Evolutionary conservation across 1,140 invertebrate species (phyloP).

Genomic region (Brachionus angularis): DNA sequence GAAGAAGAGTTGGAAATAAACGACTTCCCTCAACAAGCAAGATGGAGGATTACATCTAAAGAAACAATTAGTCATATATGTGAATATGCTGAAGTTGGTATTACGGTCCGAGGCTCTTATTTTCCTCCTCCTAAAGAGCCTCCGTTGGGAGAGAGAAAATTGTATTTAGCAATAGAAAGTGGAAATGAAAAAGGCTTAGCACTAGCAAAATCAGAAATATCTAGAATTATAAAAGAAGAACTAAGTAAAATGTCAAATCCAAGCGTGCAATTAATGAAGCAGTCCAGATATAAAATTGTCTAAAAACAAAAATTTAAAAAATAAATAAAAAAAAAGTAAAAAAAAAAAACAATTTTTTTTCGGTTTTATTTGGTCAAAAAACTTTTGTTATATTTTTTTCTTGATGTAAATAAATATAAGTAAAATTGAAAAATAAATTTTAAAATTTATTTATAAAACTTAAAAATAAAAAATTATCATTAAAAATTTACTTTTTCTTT

Average conservation of each 20-base stretch:
- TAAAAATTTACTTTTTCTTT: too few species aligned
- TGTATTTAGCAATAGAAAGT: conserved; percentile 97
- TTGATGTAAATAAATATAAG: too few species aligned
- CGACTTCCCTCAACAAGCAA: conserved; percentile 96
- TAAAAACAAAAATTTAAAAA: too few species aligned
- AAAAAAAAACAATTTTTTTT: too few species aligned
- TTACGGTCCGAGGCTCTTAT: conserved; percentile 96
- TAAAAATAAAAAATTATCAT: too few species aligned
- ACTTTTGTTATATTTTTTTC: too few species aligned
- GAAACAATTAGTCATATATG: conserved; percentile 95
- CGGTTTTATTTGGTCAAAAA: too few species aligned
- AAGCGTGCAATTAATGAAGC: conserved; percentile 25
- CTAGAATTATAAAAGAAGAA: conserved; percentile 94
- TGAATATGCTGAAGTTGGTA: conserved; percentile 96
- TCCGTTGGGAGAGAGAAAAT: conserved; percentile 88
- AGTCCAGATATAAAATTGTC: conserved; percentile 41
- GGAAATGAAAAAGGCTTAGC: conserved; percentile 92
- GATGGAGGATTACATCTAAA: conserved; percentile 97
- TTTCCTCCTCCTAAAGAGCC: conserved; percentile 63
- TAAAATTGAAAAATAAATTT: too few species aligned
- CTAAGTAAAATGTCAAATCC: conserved; percentile 70
- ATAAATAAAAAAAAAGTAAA: too few species aligned
- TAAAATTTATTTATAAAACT: too few species aligned
- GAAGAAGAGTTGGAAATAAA: conserved; percentile 99
- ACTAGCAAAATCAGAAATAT: conserved; percentile 97